Base-by-base conservation (phyloP, 2,113 vertebrate genomes). In the Tyto alba region DNA sequence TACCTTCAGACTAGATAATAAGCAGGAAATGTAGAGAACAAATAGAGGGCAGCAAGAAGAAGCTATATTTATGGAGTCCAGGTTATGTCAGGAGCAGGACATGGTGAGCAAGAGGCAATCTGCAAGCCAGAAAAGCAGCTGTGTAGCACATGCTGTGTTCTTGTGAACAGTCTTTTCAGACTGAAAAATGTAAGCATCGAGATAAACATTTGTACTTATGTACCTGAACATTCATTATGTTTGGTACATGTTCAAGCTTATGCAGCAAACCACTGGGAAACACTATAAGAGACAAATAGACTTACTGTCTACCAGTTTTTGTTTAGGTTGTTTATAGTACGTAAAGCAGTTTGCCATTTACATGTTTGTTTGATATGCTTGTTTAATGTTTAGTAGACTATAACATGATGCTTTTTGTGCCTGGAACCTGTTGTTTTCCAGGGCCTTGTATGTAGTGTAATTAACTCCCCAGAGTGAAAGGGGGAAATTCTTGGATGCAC, bases 211-310 rank as follows among this genome's bases (percentile, higher is more conserved):
- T 88, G 34, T 85, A 43, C 25, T 83, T 60, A 5, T 0, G 7
- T 38, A 13, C 29, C 48, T 77, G 60, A 53, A 23, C 6, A 3
- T 5, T 8, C 0, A 0, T 87, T 87, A 7, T 21, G 10, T 40
- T 72, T 0, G 0, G 14, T 80, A 1, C 13, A 4, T 5, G 14
- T 60, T 14, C 9, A 66, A 30, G 50, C 0, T 1, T 19, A 0
- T 4, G 17, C 59, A 69, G 59, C 48, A 56, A 52, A 30, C 14
- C 40, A 11, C 55, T 53, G 73, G 45, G 47, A 69, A 69, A 83
- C 72, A 11, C 77, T 84, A n/a, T 13, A 53, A 87, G 59, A 78
- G 6, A 74, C 36, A 52, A 85, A 40, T 25, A 40, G 23, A 45
- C 29, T 60, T 32, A 15, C 30, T 59, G 29, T 29, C 60, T 43